phyloP scores from a whole-genome alignment of 2,888 invertebrate genomes.

The Philereme transversata region DNA sequence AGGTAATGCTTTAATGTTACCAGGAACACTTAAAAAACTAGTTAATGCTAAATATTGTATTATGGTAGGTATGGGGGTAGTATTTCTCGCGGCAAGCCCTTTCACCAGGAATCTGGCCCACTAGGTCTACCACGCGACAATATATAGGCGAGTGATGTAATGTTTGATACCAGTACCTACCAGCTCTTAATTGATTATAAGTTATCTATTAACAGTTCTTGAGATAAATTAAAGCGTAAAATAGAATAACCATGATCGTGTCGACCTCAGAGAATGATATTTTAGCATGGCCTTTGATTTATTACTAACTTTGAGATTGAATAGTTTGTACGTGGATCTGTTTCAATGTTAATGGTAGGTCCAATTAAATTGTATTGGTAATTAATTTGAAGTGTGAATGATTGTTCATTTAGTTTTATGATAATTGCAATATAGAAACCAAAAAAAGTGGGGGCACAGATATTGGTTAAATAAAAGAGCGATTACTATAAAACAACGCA shows the following conservation, averaged over 20 bases:
- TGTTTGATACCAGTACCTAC: no score
- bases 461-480: no score
- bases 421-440: background rate
- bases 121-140: no score
- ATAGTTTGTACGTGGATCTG: constrained; percentile 16
- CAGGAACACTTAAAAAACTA: no score
- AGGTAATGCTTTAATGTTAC: no score
- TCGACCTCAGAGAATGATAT: constrained; percentile 29
- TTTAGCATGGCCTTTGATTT: constrained; percentile 34
- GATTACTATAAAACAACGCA: no score
- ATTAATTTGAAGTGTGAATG: constrained; percentile 20
- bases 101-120: no score
- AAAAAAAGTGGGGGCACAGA: background rate
- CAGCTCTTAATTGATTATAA: constrained; percentile 33
- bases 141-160: no score
- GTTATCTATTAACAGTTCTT: constrained; percentile 25
- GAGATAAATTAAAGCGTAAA: constrained; percentile 34
- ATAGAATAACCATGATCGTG: constrained; percentile 35
- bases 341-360: constrained; percentile 23
- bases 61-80: no score
- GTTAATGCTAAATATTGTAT: no score
- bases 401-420: constrained; percentile 9
- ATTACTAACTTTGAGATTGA: constrained; percentile 22
- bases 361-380: constrained; percentile 19
- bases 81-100: no score